phyloP scores from a whole-genome alignment of 1,140 invertebrate genomes.

The Drosophila gunungcola region DNA sequence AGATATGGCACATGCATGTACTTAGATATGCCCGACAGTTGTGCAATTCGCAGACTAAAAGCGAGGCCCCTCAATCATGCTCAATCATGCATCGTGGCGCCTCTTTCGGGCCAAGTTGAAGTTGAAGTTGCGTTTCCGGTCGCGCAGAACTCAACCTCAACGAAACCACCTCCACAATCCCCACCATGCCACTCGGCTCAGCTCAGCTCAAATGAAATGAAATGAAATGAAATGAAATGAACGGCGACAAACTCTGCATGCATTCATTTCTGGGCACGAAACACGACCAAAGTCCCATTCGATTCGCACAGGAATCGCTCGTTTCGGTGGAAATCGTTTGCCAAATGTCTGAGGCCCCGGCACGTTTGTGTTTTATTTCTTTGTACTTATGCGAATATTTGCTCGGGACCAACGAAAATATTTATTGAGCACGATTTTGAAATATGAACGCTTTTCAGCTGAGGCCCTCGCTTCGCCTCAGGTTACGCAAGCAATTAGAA shows the following conservation, averaged over 20 bases:
- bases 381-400: constrained; percentile 51
- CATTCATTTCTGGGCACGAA: constrained; percentile 71
- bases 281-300: constrained; percentile 24
- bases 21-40: constrained; percentile 33
- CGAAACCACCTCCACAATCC: background rate
- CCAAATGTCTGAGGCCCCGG: constrained; percentile 60
- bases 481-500: constrained; percentile 81
- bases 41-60: constrained; percentile 54
- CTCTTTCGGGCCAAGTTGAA: constrained; percentile 47
- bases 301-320: constrained; percentile 54
- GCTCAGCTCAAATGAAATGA: constrained; percentile 12
- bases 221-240: constrained; percentile 57
- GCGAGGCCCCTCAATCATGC: constrained; percentile 69
- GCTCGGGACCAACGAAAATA: constrained; percentile 64
- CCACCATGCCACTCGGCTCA: constrained; percentile 2
- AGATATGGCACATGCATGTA: constrained; percentile 10
- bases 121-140: constrained; percentile 70
- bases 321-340: constrained; percentile 51
- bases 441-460: constrained; percentile 71
- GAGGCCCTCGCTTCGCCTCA: constrained; percentile 49
- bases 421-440: constrained; percentile 82
- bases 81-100: constrained; percentile 79
- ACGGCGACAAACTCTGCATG: constrained; percentile 69
- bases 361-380: constrained; percentile 60
- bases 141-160: constrained; percentile 27